Evolutionary conservation across 2,888 invertebrate species (phyloP), one percentile per base, ranked within the genome.

Genomic region (Cephus runcator): DNA sequence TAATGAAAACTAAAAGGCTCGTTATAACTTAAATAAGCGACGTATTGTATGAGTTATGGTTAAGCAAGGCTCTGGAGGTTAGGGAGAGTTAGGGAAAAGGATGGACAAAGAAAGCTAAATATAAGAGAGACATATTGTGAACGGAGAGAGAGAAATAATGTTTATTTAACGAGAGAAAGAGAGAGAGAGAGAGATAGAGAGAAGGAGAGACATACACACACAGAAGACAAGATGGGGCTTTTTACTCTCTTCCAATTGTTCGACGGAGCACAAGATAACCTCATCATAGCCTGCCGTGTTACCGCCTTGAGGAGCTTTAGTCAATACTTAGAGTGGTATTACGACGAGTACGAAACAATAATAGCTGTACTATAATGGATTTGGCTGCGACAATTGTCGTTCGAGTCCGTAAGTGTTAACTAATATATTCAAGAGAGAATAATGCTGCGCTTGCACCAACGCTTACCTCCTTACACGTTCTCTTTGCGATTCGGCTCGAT

Each of bases 371-470:
- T 73, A 74, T 68, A 69, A 73, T 74, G 40, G 73, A 73, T 73
- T 74, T 23, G 56, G 23, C 23, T 73, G 77, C 69, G 74, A 34
- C 35, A 36, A 77, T 74, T 73, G 68, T 56, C 56, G 23, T 56
- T 15, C 23, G 81, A 81, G 80, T 81, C 85, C 81, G 82, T 86
- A 80, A 85, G 83, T 85, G 85, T 87, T 87, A 84, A 84, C 83
- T 83, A 85, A 85, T 85, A 84, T 82, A 80, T 79, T 56, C 80
- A 83, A 81, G 79, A 77, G 35, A 76, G 69, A 79, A 76, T 79
- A 78, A 85, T 78, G 85, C 83, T 85, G 87, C 83, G 83, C 83
- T 80, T 88, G 87, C 88, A 87, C 86, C 87, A 85, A 86, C 83
- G 84, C 85, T 86, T 86, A 73, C 81, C 56, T 23, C 23, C 56